These are phyloP conservation scores for Bursaphelenchus okinawaensis DNA, from an alignment of 2,888 invertebrate species.

Conservation along the genomic window DNA sequence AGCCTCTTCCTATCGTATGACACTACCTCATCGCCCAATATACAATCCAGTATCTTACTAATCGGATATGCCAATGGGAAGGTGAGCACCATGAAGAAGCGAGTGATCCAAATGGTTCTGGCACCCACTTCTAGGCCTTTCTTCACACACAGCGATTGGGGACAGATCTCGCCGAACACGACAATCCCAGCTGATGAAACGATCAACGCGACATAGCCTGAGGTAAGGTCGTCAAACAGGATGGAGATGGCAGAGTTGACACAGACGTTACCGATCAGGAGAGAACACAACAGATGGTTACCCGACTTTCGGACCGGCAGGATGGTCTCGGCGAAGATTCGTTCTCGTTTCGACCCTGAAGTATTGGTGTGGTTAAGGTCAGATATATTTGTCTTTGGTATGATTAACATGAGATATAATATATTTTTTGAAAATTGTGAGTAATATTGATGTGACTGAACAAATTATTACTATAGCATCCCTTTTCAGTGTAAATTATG, in stretches of 20 bases:
- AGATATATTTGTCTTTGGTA: too few species aligned
- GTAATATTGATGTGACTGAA: too few species aligned
- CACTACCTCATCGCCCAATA: conserved; percentile 85
- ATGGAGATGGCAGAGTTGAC: conserved; percentile 78
- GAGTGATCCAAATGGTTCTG: conserved; percentile 79
- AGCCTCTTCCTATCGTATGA: conserved; percentile 91
- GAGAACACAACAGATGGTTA: conserved; percentile 34
- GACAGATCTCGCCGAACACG: conserved; percentile 64
- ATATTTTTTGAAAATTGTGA: too few species aligned
- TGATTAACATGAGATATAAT: too few species aligned
- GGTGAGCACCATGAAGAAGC: conserved; percentile 41
- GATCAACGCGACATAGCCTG: conserved; percentile 48
- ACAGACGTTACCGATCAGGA: conserved; percentile 63
- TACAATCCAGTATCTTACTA: conserved; percentile 40
- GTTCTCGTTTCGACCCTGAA: conserved; percentile 42
- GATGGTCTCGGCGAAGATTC: conserved; percentile 72
- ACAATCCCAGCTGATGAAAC: conserved; percentile 70
- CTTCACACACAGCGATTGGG: conserved; percentile 63
- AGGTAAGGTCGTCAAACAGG: conserved; percentile 78
- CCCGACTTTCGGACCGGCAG: conserved; percentile 65
- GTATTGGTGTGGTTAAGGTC: too few species aligned
- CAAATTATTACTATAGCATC: too few species aligned
- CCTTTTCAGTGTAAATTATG: too few species aligned
- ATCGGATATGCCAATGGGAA: conserved; percentile 37
- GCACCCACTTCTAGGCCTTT: conserved; percentile 53